Percentiles rank a stretch among this genome's conserved stretches.
phyloP scores from a whole-genome alignment of 1,140 invertebrate genomes.

The Chelonus insularis region DNA sequence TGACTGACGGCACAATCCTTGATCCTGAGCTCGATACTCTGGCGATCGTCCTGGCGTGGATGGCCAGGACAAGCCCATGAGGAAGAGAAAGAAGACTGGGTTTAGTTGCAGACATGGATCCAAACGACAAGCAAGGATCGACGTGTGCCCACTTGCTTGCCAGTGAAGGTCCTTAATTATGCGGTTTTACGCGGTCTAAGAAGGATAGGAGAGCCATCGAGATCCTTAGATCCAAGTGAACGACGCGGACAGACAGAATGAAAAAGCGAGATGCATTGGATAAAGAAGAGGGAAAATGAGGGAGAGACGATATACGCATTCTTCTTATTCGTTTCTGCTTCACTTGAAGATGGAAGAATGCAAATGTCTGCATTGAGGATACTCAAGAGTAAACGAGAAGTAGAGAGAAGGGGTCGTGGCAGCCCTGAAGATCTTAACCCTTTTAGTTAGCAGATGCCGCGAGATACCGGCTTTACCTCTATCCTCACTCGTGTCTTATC shows the following conservation, averaged over 20 bases:
- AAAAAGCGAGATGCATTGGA: slow-evolving; percentile 15
- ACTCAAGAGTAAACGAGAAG: too few species aligned
- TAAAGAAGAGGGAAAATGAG: slow-evolving; percentile 10
- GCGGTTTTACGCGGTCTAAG: slow-evolving; percentile 43
- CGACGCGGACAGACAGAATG: slow-evolving; percentile 11
- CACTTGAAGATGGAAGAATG: slow-evolving; percentile 22
- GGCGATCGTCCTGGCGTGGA: not conserved
- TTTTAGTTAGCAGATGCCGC: slow-evolving; percentile 57
- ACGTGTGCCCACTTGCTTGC: slow-evolving; percentile 28
- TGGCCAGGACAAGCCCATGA: slow-evolving; percentile 4
- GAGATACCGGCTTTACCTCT: slow-evolving; percentile 33
- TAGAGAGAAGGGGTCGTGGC: slow-evolving; percentile 25
- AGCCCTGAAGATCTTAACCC: slow-evolving; percentile 40
- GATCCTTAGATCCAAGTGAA: slow-evolving; percentile 4
- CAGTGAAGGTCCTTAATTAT: slow-evolving; percentile 51
- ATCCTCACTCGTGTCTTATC: not conserved
- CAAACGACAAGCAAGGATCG: slow-evolving; percentile 28
- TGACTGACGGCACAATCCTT: slow-evolving; percentile 56
- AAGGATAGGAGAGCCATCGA: slow-evolving; percentile 10
- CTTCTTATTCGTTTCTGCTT: not conserved
- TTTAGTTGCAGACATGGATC: slow-evolving; percentile 22
- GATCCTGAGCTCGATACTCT: slow-evolving; percentile 44
- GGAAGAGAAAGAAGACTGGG: slow-evolving; percentile 16
- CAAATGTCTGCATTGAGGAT: slow-evolving; percentile 6
- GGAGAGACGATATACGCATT: slow-evolving; percentile 1